Evolutionary conservation across 2,113 vertebrate species (phyloP), one percentile per base, ranked within the genome.

Genomic region (Mionectes macconnelli): DNA sequence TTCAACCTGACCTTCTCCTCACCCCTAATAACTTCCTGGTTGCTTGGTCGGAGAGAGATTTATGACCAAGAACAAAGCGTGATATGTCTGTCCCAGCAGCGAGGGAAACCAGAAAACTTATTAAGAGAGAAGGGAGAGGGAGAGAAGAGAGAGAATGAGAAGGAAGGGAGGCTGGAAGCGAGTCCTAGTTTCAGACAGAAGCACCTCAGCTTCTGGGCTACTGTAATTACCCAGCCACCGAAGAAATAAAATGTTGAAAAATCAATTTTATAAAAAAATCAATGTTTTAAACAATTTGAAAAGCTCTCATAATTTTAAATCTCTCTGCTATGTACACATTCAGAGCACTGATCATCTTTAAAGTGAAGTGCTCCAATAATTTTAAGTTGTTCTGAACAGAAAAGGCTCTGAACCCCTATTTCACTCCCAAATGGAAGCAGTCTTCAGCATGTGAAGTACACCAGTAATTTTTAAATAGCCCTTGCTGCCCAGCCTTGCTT

Each of bases 261-360:
- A 97, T 97, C 97, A 92, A 98, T 98, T 98, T 97, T 91, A 97
- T 97, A 92, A 97, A 97, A 96, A 97, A 98, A 97, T 97, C 98
- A 97, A 98, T 98, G 89, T 97, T 97, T 98, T 97, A 98, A 98
- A 97, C 98, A 96, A 96, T 96, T 95, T 95, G 94, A 98, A 97
- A 96, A 95, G 95, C 93, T 94, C 93, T 96, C 92, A 87, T 98
- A 94, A 98, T 97, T 98, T 97, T 97, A 96, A 98, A 96, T 96
- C 95, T 94, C 44, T 60, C 94, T 87, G 44, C 66, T 68, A 57
- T 23, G 87, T 95, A 81, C 30, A 24, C 5, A 37, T 94, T 96
- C 94, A 85, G 95, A 94, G 89, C 94, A 74, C 80, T 68, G 95
- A 94, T 97, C 97, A 96, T 96, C 97, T 97, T 96, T 90, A 86